These are phyloP conservation scores for Pseudopipra pipra DNA, from an alignment of 2,113 vertebrate species.

Conservation along the genomic window DNA sequence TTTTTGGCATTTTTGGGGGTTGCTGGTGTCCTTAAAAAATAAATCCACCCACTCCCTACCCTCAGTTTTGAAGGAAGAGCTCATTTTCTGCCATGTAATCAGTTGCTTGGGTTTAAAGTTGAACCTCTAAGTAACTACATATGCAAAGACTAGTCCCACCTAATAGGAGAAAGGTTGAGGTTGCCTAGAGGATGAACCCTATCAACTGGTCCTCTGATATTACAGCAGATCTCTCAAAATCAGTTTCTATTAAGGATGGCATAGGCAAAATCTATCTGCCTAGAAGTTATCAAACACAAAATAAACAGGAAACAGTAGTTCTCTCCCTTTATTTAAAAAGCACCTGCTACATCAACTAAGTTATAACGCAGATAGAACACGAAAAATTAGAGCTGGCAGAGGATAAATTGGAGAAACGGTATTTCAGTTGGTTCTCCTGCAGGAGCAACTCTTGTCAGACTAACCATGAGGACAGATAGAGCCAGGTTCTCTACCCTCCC, in stretches of 20 bases:
- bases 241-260: not conserved
- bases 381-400: constrained; percentile 49
- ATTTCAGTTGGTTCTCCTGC: not conserved
- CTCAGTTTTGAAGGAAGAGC: not conserved
- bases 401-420: constrained; percentile 13
- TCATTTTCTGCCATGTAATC: not conserved
- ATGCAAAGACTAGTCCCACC: not conserved
- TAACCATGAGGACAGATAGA: not conserved
- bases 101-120: not conserved
- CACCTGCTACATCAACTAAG: constrained; percentile 35
- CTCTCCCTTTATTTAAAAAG: constrained; percentile 39
- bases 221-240: not conserved
- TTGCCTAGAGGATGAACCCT: not conserved
- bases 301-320: constrained; percentile 7
- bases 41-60: not conserved
- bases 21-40: not conserved
- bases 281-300: constrained; percentile 4
- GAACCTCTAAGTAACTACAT: not conserved
- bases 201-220: not conserved
- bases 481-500: not conserved
- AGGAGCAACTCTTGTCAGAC: not conserved
- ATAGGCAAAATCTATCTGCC: not conserved
- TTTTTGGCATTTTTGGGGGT: not conserved
- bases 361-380: not conserved
- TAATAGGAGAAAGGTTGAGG: not conserved